Conservation (phyloP, 2,888 invertebrate genomes). For the Willowsia nigromaculata region DNA sequence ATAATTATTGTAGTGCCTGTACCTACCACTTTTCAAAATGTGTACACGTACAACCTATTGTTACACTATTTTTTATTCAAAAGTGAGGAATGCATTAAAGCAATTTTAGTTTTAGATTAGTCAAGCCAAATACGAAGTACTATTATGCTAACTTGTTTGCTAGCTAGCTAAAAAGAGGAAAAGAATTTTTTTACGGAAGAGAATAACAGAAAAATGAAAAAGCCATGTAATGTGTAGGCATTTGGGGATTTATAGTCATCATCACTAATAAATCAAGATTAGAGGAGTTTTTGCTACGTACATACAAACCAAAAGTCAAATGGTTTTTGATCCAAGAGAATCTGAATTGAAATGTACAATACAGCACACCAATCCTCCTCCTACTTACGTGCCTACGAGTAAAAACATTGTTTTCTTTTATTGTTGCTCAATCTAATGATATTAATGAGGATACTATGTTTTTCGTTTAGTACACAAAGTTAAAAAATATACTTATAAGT, state of each 20-base stretch:
- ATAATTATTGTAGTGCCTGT: background rate
- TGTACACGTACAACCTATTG: background rate
- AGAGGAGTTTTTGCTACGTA: no score
- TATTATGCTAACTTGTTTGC: background rate
- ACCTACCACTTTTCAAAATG: background rate
- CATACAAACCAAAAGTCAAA: background rate
- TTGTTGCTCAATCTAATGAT: conserved; percentile 47
- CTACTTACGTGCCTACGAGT: background rate
- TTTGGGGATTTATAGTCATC: background rate
- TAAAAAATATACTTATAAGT: background rate
- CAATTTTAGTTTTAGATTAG: conserved; percentile 1
- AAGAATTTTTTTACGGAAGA: conserved; percentile 49
- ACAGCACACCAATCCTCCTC: background rate
- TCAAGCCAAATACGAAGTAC: background rate
- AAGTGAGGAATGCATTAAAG: conserved; percentile 3
- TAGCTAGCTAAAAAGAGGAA: background rate
- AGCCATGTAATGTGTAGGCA: conserved; percentile 12
- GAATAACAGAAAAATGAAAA: conserved; percentile 12
- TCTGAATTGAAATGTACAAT: background rate
- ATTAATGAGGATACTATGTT: conserved; percentile 4
- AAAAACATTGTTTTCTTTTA: conserved; percentile 36
- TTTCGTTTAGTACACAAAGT: background rate
- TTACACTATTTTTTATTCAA: background rate
- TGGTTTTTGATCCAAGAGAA: background rate
- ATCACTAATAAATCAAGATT: conserved; percentile 25